Percentiles rank a stretch among this genome's conserved stretches.
Conservation (phyloP, 37 sponge, comb jelly and placozoan genomes). For the Axinella damicornis region DNA sequence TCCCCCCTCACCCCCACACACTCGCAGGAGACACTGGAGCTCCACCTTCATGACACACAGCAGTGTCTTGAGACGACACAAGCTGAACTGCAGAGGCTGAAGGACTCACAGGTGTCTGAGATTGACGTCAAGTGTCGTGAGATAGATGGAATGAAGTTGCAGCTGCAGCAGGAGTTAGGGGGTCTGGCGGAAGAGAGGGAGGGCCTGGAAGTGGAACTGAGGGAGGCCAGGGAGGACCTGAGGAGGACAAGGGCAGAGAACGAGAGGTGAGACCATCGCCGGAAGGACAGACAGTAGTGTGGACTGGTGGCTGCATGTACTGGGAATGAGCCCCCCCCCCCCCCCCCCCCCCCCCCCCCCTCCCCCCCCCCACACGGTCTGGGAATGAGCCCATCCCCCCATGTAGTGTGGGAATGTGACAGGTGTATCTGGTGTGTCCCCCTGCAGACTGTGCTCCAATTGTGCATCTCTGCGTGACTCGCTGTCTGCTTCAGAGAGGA, state of each 20-base stretch:
- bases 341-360: no score
- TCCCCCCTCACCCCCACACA: neutral
- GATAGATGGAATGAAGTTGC: slow-evolving; percentile 9
- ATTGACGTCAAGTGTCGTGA: slow-evolving; percentile 17
- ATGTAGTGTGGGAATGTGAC: no score
- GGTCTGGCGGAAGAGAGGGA: slow-evolving; percentile 30
- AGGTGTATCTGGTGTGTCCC: no score
- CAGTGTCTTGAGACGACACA: no score
- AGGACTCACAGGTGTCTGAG: slow-evolving; percentile 26
- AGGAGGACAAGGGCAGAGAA: neutral
- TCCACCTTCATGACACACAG: neutral
- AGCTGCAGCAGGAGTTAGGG: slow-evolving; percentile 23
- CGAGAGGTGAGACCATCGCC: neutral
- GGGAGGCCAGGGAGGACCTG: neutral
- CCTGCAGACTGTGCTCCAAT: no score
- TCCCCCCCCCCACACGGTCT: no score
- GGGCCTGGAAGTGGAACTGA: neutral
- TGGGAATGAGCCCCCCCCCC: no score
- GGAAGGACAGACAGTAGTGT: no score
- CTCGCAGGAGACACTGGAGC: slow-evolving; percentile 6
- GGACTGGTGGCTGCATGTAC: no score
- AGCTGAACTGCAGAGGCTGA: neutral
- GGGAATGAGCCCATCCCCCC: no score
- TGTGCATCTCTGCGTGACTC: neutral
- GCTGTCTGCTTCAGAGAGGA: neutral